Conservation (phyloP, 1,140 invertebrate genomes). For the Linepithema humile region DNA sequence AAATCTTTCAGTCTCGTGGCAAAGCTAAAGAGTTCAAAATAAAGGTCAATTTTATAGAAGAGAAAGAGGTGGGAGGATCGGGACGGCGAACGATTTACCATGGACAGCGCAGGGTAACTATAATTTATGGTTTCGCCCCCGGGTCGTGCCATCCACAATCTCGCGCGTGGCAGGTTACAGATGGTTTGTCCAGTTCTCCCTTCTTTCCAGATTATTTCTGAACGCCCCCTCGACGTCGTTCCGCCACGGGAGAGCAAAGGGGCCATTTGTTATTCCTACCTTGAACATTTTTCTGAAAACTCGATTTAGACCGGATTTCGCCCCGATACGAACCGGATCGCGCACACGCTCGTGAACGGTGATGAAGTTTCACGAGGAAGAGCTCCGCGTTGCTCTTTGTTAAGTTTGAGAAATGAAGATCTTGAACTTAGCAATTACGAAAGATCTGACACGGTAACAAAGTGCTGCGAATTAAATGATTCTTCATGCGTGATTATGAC, state of each 20-base stretch:
- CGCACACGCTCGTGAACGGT: conserved; percentile 6
- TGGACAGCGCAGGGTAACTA: conserved; percentile 53
- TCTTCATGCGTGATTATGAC: conserved; percentile 22
- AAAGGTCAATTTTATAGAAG: conserved; percentile 24
- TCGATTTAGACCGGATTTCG: conserved; percentile 50
- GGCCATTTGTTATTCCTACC: conserved; percentile 53
- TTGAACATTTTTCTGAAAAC: conserved; percentile 61
- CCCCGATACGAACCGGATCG: conserved; percentile 35
- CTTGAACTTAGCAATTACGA: conserved; percentile 34
- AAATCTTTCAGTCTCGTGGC: background rate
- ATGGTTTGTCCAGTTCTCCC: conserved; percentile 58
- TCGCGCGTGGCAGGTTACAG: conserved; percentile 60
- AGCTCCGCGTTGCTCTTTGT: conserved; percentile 24
- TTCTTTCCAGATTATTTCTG: conserved; percentile 63
- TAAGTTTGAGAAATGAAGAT: conserved; percentile 52
- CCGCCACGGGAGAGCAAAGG: background rate
- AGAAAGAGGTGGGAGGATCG: background rate
- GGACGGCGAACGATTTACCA: conserved; percentile 38
- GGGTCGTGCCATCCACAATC: conserved; percentile 50
- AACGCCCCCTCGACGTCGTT: conserved; percentile 33
- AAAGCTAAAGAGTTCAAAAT: conserved; percentile 12
- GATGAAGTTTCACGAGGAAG: conserved; percentile 26
- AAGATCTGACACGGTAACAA: conserved; percentile 34
- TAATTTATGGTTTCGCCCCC: conserved; percentile 56
- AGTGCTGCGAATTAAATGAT: conserved; percentile 17